Conservation (phyloP, 2,888 invertebrate species). For the Xylocampa areola region DNA sequence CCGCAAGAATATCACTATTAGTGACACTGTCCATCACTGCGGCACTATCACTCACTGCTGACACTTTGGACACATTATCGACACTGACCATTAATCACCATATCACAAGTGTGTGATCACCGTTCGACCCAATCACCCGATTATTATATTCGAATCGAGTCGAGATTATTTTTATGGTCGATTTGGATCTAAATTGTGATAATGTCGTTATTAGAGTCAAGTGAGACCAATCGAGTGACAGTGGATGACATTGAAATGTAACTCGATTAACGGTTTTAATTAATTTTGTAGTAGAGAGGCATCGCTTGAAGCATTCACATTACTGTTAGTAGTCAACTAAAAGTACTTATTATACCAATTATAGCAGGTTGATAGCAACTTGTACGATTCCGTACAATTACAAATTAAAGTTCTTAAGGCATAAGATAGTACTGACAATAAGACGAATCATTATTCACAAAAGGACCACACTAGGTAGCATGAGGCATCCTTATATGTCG, state of each 20-base stretch:
- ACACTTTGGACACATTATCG: conserved; percentile 35
- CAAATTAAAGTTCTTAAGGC: too few relatives aligned
- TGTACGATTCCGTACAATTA: too few relatives aligned
- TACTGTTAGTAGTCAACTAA: too few relatives aligned
- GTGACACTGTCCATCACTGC: conserved; percentile 22
- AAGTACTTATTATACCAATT: too few relatives aligned
- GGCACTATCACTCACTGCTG: conserved; percentile 25
- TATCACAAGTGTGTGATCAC: conserved; percentile 22
- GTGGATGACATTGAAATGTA: neutral
- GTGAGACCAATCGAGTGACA: conserved; percentile 10
- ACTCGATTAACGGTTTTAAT: conserved; percentile 3
- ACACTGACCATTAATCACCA: conserved; percentile 37
- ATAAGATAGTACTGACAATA: too few relatives aligned
- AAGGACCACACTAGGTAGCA: too few relatives aligned
- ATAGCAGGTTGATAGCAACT: too few relatives aligned
- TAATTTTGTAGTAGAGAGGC: neutral
- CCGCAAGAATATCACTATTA: conserved; percentile 8
- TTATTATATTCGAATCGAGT: conserved; percentile 18
- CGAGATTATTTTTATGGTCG: conserved; percentile 3
- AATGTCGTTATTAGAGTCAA: conserved; percentile 3
- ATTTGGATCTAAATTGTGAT: conserved; percentile 8
- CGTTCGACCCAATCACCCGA: conserved; percentile 12
- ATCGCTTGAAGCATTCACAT: neutral
- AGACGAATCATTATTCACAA: too few relatives aligned
- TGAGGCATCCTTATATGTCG: too few relatives aligned